Conservation (phyloP, 2,888 invertebrate genomes). For the Mechanitis messenoides region DNA sequence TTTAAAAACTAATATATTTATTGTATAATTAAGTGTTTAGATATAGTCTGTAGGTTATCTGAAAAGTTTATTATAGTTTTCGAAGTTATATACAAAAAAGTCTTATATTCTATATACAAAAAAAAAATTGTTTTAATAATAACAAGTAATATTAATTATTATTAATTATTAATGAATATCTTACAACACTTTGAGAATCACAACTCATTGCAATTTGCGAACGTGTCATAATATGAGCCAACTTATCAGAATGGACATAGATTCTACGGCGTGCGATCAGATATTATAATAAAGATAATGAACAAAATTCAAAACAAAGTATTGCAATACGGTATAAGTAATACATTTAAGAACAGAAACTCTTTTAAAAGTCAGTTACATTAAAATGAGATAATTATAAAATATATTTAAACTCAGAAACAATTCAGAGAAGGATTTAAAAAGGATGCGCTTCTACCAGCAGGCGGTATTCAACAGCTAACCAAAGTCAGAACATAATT, state of each 20-base stretch:
- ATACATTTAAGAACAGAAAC: neutral
- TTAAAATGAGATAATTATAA: constrained; percentile 10
- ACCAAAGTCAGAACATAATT: neutral
- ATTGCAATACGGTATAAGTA: neutral
- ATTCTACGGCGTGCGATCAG: constrained; percentile 17
- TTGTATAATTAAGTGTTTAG: too few relatives aligned
- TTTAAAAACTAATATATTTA: too few relatives aligned
- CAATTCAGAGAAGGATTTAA: constrained; percentile 30
- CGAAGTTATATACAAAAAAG: too few relatives aligned
- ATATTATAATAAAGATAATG: constrained; percentile 7
- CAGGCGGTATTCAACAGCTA: constrained; percentile 16
- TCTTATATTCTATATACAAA: too few relatives aligned
- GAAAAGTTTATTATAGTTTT: too few relatives aligned
- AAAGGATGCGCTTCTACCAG: constrained; percentile 12
- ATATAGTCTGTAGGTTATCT: too few relatives aligned
- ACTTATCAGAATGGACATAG: constrained; percentile 29
- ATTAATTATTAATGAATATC: constrained; percentile 3
- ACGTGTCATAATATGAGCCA: constrained; percentile 39
- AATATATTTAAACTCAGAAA: constrained; percentile 24
- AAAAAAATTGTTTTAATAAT: too few relatives aligned
- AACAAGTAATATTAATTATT: too few relatives aligned
- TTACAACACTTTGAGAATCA: constrained; percentile 34
- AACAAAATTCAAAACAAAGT: neutral
- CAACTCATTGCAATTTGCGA: constrained; percentile 32
- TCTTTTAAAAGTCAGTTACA: neutral